These are phyloP conservation scores for Deilephila elpenor DNA, from an alignment of 2,888 invertebrate species.

Conservation along the genomic window DNA sequence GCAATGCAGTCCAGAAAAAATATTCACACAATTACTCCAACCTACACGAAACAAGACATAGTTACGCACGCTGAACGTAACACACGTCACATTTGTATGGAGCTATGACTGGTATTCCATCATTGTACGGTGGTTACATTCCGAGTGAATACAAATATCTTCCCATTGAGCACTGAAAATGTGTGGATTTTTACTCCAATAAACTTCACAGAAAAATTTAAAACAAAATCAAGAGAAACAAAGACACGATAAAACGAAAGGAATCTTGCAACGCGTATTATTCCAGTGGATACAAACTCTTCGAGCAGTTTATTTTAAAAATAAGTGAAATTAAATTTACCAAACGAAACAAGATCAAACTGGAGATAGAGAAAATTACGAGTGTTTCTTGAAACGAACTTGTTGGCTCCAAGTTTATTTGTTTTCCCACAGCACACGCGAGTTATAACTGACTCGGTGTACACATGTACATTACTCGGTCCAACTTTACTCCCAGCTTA, in stretches of 20 bases:
- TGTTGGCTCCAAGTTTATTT: slow-evolving; percentile 50
- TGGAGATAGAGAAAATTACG: slow-evolving; percentile 49
- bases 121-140: too few species aligned
- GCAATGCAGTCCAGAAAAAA: too few species aligned
- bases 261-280: background rate
- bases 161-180: background rate
- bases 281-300: slow-evolving; percentile 15
- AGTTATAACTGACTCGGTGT: slow-evolving; percentile 34
- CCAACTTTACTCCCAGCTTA: slow-evolving; percentile 51
- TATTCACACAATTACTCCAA: too few species aligned
- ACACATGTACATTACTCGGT: slow-evolving; percentile 43
- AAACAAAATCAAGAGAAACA: background rate
- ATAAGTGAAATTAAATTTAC: slow-evolving; percentile 43
- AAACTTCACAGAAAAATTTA: background rate
- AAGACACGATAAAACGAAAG: background rate
- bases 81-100: too few species aligned
- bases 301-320: slow-evolving; percentile 26
- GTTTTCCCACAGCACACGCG: slow-evolving; percentile 38
- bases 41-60: too few species aligned
- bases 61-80: too few species aligned
- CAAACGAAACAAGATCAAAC: slow-evolving; percentile 42
- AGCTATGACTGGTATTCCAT: too few species aligned
- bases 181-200: background rate
- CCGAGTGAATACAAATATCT: too few species aligned
- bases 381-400: slow-evolving; percentile 43